phyloP scores from a whole-genome alignment of 2,888 invertebrate species.

The Brachyptera risi region DNA sequence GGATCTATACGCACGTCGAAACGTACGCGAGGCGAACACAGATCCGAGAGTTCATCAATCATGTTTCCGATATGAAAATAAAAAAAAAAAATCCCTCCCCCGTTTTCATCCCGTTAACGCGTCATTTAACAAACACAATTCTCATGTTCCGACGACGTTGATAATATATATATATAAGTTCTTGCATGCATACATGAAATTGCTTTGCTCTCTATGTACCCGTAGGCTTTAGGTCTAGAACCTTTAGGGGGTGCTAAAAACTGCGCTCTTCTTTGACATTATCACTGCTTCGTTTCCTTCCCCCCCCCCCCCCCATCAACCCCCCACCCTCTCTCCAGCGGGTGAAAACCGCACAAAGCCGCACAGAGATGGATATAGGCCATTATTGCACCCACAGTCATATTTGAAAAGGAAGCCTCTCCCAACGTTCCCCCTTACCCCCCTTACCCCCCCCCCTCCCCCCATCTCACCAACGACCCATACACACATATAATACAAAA shows the following conservation, averaged over 20 bases:
- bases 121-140: slow-evolving; percentile 1
- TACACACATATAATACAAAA: too few species aligned
- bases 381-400: not conserved
- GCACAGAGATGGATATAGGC: not conserved
- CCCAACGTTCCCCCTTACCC: too few species aligned
- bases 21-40: too few species aligned
- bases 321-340: not conserved
- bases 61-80: too few species aligned
- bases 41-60: too few species aligned
- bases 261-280: slow-evolving; percentile 9
- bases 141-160: not conserved
- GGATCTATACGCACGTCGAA: too few species aligned
- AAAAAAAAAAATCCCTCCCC: too few species aligned
- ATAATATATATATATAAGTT: not conserved
- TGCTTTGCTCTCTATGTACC: not conserved
- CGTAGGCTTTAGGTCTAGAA: not conserved
- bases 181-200: not conserved
- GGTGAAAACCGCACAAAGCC: not conserved
- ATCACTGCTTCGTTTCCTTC: not conserved
- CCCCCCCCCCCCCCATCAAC: not conserved
- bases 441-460: too few species aligned
- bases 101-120: not conserved
- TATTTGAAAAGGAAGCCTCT: slow-evolving; percentile 10
- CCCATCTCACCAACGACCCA: too few species aligned
- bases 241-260: not conserved